These are phyloP conservation scores for Dysidea cf. avara DNA, from an alignment of 37 sponge, comb jelly and placozoan genomes.

Conservation along the genomic window DNA sequence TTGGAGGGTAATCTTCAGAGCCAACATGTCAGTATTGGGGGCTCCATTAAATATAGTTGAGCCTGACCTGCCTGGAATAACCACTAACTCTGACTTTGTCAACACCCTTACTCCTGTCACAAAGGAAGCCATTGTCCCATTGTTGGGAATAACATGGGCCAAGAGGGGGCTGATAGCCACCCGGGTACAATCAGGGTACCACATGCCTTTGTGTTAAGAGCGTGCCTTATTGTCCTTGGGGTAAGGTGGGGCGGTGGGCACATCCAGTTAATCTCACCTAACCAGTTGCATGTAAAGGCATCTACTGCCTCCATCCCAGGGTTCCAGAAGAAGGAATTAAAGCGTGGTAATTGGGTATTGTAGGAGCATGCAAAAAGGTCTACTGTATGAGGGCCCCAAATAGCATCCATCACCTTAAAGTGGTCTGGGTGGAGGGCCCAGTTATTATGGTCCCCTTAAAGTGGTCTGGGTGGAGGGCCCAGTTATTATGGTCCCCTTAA, in stretches of 20 bases:
- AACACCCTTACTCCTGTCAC: not conserved
- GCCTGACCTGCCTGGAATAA: not conserved
- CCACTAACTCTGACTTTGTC: not conserved
- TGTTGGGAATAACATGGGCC: constrained; percentile 34
- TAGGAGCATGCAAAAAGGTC: constrained; percentile 18
- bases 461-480: too few species aligned
- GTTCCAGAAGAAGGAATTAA: constrained; percentile 12
- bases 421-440: constrained; percentile 17
- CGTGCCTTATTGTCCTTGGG: constrained; percentile 18
- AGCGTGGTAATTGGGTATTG: constrained; percentile 18
- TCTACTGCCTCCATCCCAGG: constrained; percentile 31
- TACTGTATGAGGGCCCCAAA: constrained; percentile 43
- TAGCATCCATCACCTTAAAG: constrained; percentile 3
- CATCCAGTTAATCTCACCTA: constrained; percentile 33
- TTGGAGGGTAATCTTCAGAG: not conserved
- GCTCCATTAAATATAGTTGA: not conserved
- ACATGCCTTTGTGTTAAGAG: not conserved
- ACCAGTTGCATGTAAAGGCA: constrained; percentile 42
- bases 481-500: too few species aligned
- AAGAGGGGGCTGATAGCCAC: constrained; percentile 44
- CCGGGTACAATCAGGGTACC: constrained; percentile 36
- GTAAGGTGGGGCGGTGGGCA: constrained; percentile 21
- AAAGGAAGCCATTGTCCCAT: constrained; percentile 8
- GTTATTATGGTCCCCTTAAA: constrained; percentile 31
- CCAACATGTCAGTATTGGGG: constrained; percentile 7